These are phyloP conservation scores for Bostrychus sinensis DNA, from an alignment of 2,113 vertebrate species.

Conservation along the genomic window DNA sequence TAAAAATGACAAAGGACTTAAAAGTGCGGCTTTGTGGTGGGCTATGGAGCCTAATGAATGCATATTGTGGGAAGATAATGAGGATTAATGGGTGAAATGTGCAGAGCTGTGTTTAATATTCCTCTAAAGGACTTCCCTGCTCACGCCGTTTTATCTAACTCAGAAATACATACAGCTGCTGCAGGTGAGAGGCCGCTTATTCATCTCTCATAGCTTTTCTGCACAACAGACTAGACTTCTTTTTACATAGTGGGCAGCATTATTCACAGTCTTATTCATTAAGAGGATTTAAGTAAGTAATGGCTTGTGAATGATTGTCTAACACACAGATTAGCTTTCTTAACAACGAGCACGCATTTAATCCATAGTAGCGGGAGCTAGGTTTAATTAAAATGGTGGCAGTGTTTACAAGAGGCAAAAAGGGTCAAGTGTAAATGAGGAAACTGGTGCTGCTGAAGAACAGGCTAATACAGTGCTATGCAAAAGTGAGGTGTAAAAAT, in stretches of 20 bases:
- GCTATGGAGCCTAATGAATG: not conserved
- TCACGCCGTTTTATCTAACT: conserved; percentile 14
- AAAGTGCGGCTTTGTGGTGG: not conserved
- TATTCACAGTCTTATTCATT: conserved; percentile 61
- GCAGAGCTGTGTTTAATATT: conserved; percentile 7
- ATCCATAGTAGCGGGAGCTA: not conserved
- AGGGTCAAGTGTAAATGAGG: conserved; percentile 24
- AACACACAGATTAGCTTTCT: conserved; percentile 52
- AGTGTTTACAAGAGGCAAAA: not conserved
- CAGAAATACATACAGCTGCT: conserved; percentile 27
- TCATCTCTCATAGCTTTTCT: conserved; percentile 16
- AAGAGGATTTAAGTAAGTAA: conserved; percentile 60
- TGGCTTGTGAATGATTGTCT: conserved; percentile 49
- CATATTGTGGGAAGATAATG: conserved; percentile 15
- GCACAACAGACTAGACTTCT: not conserved
- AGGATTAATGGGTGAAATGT: conserved; percentile 25
- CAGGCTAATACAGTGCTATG: conserved; percentile 17
- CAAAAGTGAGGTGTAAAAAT: not conserved
- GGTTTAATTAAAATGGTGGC: conserved; percentile 42
- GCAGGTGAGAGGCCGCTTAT: conserved; percentile 11
- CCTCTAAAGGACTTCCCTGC: conserved; percentile 18
- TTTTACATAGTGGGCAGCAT: conserved; percentile 32
- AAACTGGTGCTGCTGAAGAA: conserved; percentile 15
- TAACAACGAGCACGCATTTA: conserved; percentile 47
- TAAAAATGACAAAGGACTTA: conserved; percentile 2